These are phyloP conservation scores for Pogonognathellus flavescens DNA, from an alignment of 1,140 invertebrate species.

Conservation along the genomic window DNA sequence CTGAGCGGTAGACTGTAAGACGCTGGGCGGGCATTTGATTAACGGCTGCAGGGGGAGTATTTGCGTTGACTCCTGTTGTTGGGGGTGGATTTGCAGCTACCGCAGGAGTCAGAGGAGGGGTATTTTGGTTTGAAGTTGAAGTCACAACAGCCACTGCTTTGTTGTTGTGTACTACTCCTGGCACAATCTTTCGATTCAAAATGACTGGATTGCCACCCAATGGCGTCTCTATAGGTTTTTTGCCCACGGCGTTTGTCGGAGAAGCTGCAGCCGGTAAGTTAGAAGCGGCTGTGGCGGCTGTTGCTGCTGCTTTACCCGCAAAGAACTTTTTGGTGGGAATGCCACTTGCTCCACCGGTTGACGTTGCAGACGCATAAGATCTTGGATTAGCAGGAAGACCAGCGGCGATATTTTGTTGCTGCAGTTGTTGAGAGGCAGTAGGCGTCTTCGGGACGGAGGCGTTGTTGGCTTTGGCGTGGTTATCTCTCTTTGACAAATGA, in stretches of 20 bases:
- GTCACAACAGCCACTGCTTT: not conserved
- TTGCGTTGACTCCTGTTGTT: not conserved
- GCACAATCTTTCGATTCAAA: conserved; percentile 48
- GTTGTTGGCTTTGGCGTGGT: conserved; percentile 66
- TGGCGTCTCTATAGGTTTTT: not conserved
- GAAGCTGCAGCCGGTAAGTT: not conserved
- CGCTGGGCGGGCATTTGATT: conserved; percentile 74
- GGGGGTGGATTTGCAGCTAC: not conserved
- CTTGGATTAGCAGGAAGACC: conserved; percentile 59
- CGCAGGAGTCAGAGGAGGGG: not conserved
- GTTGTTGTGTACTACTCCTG: not conserved
- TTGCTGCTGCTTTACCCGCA: not conserved
- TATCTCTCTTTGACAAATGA: conserved; percentile 85
- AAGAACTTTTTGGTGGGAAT: conserved; percentile 25
- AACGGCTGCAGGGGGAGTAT: not conserved
- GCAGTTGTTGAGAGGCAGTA: conserved; percentile 75
- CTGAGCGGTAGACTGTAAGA: conserved; percentile 90
- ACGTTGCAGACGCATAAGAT: conserved; percentile 36
- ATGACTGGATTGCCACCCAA: conserved; percentile 34
- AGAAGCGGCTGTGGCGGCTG: not conserved
- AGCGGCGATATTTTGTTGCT: conserved; percentile 68
- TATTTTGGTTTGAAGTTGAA: conserved; percentile 15
- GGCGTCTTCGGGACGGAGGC: conserved; percentile 75
- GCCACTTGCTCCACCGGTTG: not conserved
- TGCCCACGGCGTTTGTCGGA: not conserved